These are phyloP conservation scores for Benitochromis conjunctus DNA, from an alignment of 2,113 vertebrate genomes.

Conservation along the genomic window DNA sequence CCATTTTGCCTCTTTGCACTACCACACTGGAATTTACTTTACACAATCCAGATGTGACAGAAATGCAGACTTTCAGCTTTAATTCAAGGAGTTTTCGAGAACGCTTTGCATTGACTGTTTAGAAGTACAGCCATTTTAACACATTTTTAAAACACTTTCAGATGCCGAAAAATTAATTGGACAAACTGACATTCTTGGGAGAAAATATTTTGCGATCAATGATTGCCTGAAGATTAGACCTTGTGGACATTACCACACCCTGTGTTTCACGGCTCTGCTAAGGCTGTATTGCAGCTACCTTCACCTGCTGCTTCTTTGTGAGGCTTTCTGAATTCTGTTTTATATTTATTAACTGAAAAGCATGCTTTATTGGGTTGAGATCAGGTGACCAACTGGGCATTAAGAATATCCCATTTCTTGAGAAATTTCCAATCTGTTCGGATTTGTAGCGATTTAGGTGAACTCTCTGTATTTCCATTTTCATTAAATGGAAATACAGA, in stretches of 20 bases:
- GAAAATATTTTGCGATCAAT: not conserved
- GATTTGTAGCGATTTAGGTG: not conserved
- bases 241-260: not conserved
- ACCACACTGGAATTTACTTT: not conserved
- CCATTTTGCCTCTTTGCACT: not conserved
- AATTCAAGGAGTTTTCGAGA: not conserved
- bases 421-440: not conserved
- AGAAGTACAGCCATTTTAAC: not conserved
- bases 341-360: not conserved
- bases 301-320: not conserved
- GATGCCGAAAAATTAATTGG: not conserved
- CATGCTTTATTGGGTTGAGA: not conserved
- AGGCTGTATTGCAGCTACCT: not conserved
- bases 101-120: not conserved
- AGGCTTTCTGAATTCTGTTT: not conserved
- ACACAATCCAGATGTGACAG: accelerated
- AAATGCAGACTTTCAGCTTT: not conserved
- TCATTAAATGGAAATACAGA: not conserved
- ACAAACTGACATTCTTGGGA: not conserved
- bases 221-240: not conserved
- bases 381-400: not conserved
- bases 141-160: not conserved
- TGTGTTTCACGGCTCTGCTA: not conserved
- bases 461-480: not conserved
- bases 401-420: not conserved